Evolutionary conservation across 2,113 vertebrate genomes (phyloP), one percentile per base, ranked within the genome.

Genomic region (Oryzias celebensis): DNA sequence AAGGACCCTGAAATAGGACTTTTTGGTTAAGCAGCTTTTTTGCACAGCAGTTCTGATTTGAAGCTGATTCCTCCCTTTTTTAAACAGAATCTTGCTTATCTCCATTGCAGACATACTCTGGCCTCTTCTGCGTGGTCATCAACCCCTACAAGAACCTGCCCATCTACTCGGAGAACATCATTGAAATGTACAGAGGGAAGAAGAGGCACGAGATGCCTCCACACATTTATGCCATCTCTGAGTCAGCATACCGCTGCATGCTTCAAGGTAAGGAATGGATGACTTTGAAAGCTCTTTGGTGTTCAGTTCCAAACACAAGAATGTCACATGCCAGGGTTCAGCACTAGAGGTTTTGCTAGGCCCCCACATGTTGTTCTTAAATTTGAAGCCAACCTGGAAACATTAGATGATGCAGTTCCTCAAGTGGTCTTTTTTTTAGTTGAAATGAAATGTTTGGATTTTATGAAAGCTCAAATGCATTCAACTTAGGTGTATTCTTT

Each of bases 141-240:
- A 91, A 91, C 84, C 90, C 90, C 44, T 91, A 91, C 87, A 91
- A 91, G 85, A 91, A 91, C 84, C 82, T 91, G 69, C 90, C 90
- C 79, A 91, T 91, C 71, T 91, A 91, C 36, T 91, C 89, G 2
- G 90, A 91, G 82, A 90, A 91, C 87, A 91, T 91, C 84, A 86
- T 91, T 4, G 90, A 91, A 79, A 91, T 91, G 90, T 91, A 91
- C 83, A 73, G 89, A 66, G 90, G 90, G 53, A 91, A 91, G 86
- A 91, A 91, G 75, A 84, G 90, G 43, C 90, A 91, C 10, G 90
- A 91, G 75, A 91, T 91, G 86, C 90, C 90, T 14, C 90, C 90
- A 2, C 90, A 91, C 87, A 91, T 91, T 78, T 91, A 91, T 18
- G 90, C 90, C 84, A 91, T 91, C 83, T 91, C 90, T 4, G 90